Evolutionary conservation across 2,888 invertebrate species (phyloP).

Genomic region (Diarsia brunnea): DNA sequence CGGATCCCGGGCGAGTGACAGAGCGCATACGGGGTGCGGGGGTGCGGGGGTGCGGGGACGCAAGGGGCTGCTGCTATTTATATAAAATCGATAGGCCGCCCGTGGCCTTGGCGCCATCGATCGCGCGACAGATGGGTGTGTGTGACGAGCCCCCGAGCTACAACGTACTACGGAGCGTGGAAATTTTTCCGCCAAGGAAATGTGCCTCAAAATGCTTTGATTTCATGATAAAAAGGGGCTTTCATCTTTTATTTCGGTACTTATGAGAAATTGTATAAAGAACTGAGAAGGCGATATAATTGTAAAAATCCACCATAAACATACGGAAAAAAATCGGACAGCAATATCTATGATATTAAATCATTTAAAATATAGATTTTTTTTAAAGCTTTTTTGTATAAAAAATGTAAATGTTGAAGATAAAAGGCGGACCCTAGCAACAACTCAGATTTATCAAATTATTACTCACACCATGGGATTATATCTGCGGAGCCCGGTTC

Average conservation of each 20-base stretch:
- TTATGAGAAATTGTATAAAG: background rate
- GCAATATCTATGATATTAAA: background rate
- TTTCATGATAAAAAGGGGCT: constrained; percentile 8
- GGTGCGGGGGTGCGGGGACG: constrained; percentile 44
- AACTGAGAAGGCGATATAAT: background rate
- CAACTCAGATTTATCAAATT: constrained; percentile 50
- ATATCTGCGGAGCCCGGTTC: constrained; percentile 19
- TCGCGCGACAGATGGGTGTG: constrained; percentile 75
- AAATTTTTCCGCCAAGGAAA: constrained; percentile 40
- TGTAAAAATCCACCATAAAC: background rate
- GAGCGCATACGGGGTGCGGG: constrained; percentile 59
- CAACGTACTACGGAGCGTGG: constrained; percentile 57
- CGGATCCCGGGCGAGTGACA: constrained; percentile 54
- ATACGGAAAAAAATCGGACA: background rate
- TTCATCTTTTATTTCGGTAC: background rate
- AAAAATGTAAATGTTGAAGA: constrained; percentile 7
- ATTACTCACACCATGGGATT: constrained; percentile 49
- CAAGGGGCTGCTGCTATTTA: constrained; percentile 86
- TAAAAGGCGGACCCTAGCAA: constrained; percentile 35
- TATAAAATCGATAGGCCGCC: constrained; percentile 88
- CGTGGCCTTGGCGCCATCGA: constrained; percentile 89
- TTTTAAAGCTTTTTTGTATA: too few species aligned
- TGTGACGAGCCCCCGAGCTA: constrained; percentile 86
- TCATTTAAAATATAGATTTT: background rate
- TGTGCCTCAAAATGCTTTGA: constrained; percentile 16